Base-by-base conservation (phyloP, 2,797 vertebrate species). In the Tragopan temminckii region DNA sequence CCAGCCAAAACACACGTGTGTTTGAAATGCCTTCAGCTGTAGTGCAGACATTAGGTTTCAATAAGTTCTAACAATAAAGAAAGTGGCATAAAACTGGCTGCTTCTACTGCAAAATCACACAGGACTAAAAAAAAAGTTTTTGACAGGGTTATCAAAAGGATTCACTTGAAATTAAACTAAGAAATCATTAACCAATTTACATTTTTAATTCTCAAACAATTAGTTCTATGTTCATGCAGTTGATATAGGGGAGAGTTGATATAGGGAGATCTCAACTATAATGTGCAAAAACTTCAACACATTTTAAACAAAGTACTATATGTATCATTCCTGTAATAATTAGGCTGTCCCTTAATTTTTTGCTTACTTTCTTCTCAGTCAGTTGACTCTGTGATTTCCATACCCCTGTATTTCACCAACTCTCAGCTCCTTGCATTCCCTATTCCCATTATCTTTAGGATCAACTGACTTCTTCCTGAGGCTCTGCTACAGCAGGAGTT, bases 141-240 rank as follows among this genome's bases (percentile, higher is more conserved):
- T 89, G 74, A 79, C 72, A 85, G 29, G 16, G 82, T 77, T 91
- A 92, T 63, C n/a, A 78, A 88, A 93, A 91, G 2, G 85, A 80
- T 89, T 71, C n/a, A 46, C 59, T 46, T 80, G 12, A 95, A 93
- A 93, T 85, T 62, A 61, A 88, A 94, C 58, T 62, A 80, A 75
- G 42, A 85, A 94, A 92, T 75, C 69, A 83, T 91, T 67, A 93
- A 52, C 24, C 29, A 67, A 89, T 67, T 93, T 88, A 84, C 38
- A 77, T 48, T 91, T 91, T 81, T 94, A 85, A 93, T 84, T 90
- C 52, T 93, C 63, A 69, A 91, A 83, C 58, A 94, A 92, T 85
- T 88, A 91, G 85, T 63, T 69, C 67, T 70, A 45, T 61, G 67
- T 76, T 92, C 80, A 76, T 21, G 11, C 50, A 76, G 46, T 69